phyloP scores from a whole-genome alignment of 2,888 invertebrate species.

The Acronicta alni region DNA sequence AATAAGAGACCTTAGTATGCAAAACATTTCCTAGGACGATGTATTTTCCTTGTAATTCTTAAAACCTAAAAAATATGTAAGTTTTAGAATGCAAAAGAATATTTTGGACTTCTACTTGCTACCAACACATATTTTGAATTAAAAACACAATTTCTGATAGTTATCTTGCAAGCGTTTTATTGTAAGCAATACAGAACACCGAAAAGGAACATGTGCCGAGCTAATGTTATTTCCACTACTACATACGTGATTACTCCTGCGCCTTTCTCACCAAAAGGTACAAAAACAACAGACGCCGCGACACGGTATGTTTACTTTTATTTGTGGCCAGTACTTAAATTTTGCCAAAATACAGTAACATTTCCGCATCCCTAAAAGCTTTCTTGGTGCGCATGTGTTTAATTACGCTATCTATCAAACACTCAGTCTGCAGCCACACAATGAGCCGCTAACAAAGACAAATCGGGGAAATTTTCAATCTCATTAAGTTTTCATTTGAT shows the following conservation, averaged over 20 bases:
- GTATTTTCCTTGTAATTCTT: too few species aligned
- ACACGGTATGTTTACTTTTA: constrained; percentile 3
- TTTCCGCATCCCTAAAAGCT: constrained; percentile 22
- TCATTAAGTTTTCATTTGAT: constrained; percentile 65
- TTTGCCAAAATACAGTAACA: constrained; percentile 8
- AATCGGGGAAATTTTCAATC: constrained; percentile 65
- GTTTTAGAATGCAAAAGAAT: too few species aligned
- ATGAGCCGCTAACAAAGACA: constrained; percentile 62
- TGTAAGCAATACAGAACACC: not conserved
- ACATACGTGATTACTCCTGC: constrained; percentile 37
- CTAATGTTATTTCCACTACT: constrained; percentile 45
- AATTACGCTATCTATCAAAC: constrained; percentile 54
- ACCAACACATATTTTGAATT: too few species aligned
- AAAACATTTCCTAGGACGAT: too few species aligned
- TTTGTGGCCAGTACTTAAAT: constrained; percentile 13
- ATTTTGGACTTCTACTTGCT: too few species aligned
- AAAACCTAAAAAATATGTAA: too few species aligned
- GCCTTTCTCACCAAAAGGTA: constrained; percentile 19
- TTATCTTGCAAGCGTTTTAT: not conserved
- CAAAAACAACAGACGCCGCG: constrained; percentile 26
- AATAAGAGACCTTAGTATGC: too few species aligned
- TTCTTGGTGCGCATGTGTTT: constrained; percentile 26
- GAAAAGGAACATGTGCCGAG: constrained; percentile 29
- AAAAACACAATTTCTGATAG: too few species aligned
- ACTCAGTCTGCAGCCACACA: constrained; percentile 46